phyloP scores from a whole-genome alignment of 2,113 vertebrate species.

The Anarrhichthys ocellatus region DNA sequence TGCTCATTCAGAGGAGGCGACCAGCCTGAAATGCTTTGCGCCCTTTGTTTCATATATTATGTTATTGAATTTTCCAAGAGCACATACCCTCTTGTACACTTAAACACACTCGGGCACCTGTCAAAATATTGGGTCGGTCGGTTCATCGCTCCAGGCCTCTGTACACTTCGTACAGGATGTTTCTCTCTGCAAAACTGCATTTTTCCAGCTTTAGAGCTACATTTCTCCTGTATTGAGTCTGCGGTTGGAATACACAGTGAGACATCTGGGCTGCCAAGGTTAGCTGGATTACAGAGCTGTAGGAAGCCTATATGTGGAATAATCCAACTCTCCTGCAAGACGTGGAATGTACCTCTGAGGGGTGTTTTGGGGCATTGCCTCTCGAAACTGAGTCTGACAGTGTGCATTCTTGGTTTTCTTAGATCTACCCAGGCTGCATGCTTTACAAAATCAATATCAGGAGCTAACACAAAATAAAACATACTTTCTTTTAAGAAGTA shows the following conservation, averaged over 20 bases:
- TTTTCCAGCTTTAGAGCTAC: slow-evolving; percentile 52
- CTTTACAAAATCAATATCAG: slow-evolving; percentile 34
- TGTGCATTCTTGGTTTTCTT: slow-evolving; percentile 47
- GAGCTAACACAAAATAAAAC: slow-evolving; percentile 6
- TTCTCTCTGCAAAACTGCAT: slow-evolving; percentile 52
- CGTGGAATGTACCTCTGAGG: slow-evolving; percentile 55
- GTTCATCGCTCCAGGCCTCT: slow-evolving; percentile 49
- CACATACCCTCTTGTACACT: slow-evolving; percentile 35
- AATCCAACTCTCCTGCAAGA: slow-evolving; percentile 58
- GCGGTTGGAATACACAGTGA: slow-evolving; percentile 66
- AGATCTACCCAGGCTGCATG: slow-evolving; percentile 16
- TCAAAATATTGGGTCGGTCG: slow-evolving; percentile 52
- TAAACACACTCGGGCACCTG: slow-evolving; percentile 47
- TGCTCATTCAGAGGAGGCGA: slow-evolving; percentile 28
- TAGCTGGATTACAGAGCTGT: slow-evolving; percentile 69
- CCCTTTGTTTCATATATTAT: slow-evolving; percentile 58
- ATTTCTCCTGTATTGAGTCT: slow-evolving; percentile 61
- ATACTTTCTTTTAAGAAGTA: slow-evolving; percentile 2
- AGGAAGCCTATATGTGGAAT: slow-evolving; percentile 60
- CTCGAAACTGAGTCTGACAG: slow-evolving; percentile 65
- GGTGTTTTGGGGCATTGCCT: slow-evolving; percentile 58
- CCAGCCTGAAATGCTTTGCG: slow-evolving; percentile 30
- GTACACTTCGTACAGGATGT: slow-evolving; percentile 26
- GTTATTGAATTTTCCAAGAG: slow-evolving; percentile 56
- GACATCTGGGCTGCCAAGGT: slow-evolving; percentile 67